Conservation (phyloP, 2,113 vertebrate genomes). For the Laticauda colubrina region DNA sequence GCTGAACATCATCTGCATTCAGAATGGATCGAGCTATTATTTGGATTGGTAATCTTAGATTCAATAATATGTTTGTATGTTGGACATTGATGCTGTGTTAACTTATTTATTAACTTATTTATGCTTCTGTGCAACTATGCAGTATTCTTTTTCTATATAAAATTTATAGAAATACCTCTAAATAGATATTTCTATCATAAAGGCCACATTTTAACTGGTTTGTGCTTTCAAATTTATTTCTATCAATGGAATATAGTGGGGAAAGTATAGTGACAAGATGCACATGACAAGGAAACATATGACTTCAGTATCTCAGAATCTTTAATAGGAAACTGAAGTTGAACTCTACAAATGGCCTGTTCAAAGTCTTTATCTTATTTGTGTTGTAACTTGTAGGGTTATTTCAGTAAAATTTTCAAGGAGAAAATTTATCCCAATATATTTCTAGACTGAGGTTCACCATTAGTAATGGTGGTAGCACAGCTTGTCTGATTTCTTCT, state of each 20-base stretch:
- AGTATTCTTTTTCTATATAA: not conserved
- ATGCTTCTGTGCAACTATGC: not conserved
- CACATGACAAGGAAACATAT: not conserved
- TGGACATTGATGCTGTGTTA: not conserved
- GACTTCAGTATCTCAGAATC: not conserved
- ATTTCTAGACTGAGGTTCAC: not conserved
- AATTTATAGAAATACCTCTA: not conserved
- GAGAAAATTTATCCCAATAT: not conserved
- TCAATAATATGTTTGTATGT: not conserved
- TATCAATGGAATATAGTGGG: not conserved
- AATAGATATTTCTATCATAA: not conserved
- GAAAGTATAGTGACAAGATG: not conserved
- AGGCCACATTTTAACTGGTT: not conserved
- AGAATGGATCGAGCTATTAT: conserved; percentile 1
- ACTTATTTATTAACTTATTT: not conserved
- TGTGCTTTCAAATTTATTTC: not conserved
- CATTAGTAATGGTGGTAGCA: not conserved
- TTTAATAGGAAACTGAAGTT: not conserved
- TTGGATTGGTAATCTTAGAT: conserved; percentile 6
- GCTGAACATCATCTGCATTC: not conserved
- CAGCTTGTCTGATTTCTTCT: not conserved
- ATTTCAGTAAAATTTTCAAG: not conserved
- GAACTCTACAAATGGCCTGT: not conserved
- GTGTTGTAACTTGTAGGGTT: not conserved
- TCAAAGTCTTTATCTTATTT: not conserved